Conservation (phyloP, 2,113 vertebrate genomes). For the Sitta europaea region DNA sequence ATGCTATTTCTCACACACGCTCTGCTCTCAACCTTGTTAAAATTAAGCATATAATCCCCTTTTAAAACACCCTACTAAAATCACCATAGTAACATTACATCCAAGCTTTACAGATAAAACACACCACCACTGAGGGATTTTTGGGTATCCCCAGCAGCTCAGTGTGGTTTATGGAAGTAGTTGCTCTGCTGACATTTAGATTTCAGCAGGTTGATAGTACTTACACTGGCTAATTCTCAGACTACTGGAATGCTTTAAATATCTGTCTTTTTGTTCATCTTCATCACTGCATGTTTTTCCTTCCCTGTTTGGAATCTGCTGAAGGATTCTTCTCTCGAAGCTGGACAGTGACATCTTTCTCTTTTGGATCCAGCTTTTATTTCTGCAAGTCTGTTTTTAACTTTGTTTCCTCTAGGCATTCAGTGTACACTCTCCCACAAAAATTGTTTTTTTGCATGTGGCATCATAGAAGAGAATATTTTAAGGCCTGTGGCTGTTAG, state of each 20-base stretch:
- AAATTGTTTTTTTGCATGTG: neutral
- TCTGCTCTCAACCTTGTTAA: slow-evolving; percentile 74
- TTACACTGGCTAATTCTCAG: slow-evolving; percentile 50
- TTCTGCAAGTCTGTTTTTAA: neutral
- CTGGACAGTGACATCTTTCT: neutral
- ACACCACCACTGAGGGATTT: slow-evolving; percentile 53
- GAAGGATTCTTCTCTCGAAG: neutral
- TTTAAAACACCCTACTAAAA: slow-evolving; percentile 71
- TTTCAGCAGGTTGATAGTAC: slow-evolving; percentile 34
- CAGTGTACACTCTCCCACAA: neutral
- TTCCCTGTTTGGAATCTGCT: neutral
- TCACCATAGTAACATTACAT: slow-evolving; percentile 75
- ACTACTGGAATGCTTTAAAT: slow-evolving; percentile 32
- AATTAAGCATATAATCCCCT: slow-evolving; percentile 77
- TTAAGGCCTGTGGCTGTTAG: neutral
- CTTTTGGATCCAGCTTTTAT: neutral
- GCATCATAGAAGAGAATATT: neutral
- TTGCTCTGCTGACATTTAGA: slow-evolving; percentile 51
- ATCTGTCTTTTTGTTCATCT: slow-evolving; percentile 34
- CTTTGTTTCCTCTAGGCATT: neutral
- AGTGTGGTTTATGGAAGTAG: slow-evolving; percentile 56
- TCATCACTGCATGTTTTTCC: slow-evolving; percentile 12
- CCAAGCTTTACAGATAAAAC: slow-evolving; percentile 68
- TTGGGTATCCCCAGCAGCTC: slow-evolving; percentile 62
- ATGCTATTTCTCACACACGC: slow-evolving; percentile 64